Percentiles rank a stretch among this genome's conserved stretches.
Conservation (phyloP, 2,888 invertebrate genomes). For the Ptychoptera albimana region DNA sequence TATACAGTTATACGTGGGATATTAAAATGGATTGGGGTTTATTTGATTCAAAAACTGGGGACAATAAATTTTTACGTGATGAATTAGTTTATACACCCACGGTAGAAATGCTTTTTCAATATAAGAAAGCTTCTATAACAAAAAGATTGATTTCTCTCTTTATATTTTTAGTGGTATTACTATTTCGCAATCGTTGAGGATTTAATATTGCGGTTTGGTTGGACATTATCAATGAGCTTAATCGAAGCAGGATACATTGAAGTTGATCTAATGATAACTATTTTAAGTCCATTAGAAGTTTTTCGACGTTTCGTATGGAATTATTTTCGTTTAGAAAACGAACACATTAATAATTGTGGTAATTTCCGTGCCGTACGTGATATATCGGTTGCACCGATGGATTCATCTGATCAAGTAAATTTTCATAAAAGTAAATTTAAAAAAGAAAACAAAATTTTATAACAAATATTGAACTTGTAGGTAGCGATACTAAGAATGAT, state of each 20-base stretch:
- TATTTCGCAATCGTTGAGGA: conserved; percentile 74
- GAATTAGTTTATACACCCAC: conserved; percentile 66
- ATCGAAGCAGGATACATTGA: conserved; percentile 46
- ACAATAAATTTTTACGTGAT: conserved; percentile 57
- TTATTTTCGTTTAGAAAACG: conserved; percentile 77
- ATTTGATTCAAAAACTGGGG: conserved; percentile 57
- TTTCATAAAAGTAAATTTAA: neutral
- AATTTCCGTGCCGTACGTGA: conserved; percentile 76
- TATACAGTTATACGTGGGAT: conserved; percentile 53
- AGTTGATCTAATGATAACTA: conserved; percentile 47
- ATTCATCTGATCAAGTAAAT: conserved; percentile 50
- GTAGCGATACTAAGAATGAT: conserved; percentile 31
- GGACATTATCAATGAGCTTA: conserved; percentile 56
- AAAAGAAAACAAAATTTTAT: neutral
- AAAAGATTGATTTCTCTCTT: conserved; percentile 5
- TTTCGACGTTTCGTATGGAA: conserved; percentile 73
- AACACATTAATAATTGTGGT: conserved; percentile 80
- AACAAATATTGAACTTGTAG: conserved; percentile 22
- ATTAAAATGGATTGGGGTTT: conserved; percentile 83
- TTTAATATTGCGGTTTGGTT: conserved; percentile 58
- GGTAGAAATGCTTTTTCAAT: conserved; percentile 30
- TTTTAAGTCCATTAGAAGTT: conserved; percentile 50
- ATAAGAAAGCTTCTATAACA: neutral
- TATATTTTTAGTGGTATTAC: conserved; percentile 45
- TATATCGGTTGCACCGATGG: conserved; percentile 62